Evolutionary conservation across 1,140 invertebrate species (phyloP).

Genomic region (Acromyrmex heyeri): DNA sequence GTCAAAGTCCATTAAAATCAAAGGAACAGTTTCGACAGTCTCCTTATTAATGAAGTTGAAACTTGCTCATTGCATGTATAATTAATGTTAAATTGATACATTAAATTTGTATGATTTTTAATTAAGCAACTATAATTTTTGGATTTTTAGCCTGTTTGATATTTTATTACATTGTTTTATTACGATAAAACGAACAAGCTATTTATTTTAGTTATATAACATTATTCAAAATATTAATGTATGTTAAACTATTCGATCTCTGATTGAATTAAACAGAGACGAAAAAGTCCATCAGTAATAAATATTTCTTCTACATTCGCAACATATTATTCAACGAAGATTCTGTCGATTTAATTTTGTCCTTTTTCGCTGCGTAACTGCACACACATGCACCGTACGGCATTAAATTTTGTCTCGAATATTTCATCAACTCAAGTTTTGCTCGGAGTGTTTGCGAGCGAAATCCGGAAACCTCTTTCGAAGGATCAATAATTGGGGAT

Average conservation of each 20-base stretch:
- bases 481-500: constrained; percentile 80
- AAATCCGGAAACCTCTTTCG: constrained; percentile 76
- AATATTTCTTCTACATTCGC: not conserved
- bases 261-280: not conserved
- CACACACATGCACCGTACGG: not conserved
- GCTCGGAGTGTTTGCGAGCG: constrained; percentile 72
- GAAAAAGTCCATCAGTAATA: not conserved
- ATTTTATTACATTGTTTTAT: no score
- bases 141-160: no score
- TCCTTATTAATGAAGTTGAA: no score
- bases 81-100: no score
- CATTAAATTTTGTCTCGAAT: constrained; percentile 48
- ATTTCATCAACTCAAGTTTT: constrained; percentile 75
- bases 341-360: not conserved
- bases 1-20: no score
- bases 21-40: no score
- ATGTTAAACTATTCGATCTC: not conserved
- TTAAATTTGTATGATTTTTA: no score
- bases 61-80: no score
- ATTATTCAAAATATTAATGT: constrained; percentile 11
- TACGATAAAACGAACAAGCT: no score
- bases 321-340: not conserved
- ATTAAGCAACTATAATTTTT: no score
- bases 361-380: not conserved
- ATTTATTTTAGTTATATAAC: not conserved